Evolutionary conservation across 2,888 invertebrate species (phyloP), one percentile per base, ranked within the genome.

Genomic region (Rhopalosiphum nymphaeae): DNA sequence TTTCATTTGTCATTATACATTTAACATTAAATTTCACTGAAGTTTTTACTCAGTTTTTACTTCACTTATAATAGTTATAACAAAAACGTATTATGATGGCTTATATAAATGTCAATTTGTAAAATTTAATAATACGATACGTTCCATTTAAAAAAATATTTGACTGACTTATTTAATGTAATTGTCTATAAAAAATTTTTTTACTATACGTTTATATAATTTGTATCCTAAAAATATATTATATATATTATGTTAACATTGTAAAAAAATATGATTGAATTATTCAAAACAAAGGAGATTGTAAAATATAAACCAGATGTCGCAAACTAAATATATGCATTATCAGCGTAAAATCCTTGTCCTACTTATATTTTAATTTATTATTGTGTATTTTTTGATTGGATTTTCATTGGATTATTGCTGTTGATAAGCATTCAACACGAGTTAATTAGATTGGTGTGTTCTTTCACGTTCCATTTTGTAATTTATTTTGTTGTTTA

Each of bases 351-450:
- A 84, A 89, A 89, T n/a, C 57, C 89, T 89, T 86, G 91, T 85
- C 86, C 91, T 92, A 92, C 86, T 57, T 92, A 78, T 78, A 86
- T 92, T 85, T 86, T 86, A 92, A 91, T 91, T 91, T 91, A 91
- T 91, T 91, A 91, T 91, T 91, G 21, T 85, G 42, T 91, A 53
- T 53, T 67, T 91, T 91, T 91, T 53, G 49, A 84, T 91, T 53
- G 85, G 44, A 91, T 85, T 84, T 29, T 44, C 91, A 78, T 78
- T 78, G 36, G 53, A 85, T 53, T 90, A 67, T 53, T 29, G 16
- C 53, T 78, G 53, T 36, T 53, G 49, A 84, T 91, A 53, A 91
- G 42, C 36, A 91, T 78, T 91, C 84, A 26, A 84, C 78, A 26
- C 7, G 26, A 84, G 91, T 91, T 84, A 91, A 84, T 91, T 84